Evolutionary conservation across 1,140 invertebrate species (phyloP).

Genomic region (Bathynomus jamesi): DNA sequence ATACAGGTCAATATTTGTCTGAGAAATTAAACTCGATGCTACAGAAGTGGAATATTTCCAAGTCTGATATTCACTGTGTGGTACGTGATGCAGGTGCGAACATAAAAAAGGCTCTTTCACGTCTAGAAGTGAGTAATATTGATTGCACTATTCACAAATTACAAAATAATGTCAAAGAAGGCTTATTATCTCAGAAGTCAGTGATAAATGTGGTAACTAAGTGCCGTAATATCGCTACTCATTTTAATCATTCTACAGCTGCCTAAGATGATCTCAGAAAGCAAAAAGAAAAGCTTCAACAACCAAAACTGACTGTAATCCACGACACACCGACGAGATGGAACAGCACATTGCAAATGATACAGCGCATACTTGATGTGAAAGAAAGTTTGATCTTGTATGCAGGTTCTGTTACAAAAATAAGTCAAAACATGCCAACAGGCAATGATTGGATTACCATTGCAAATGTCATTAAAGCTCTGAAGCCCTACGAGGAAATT

Average conservation of each 20-base stretch:
- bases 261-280: conserved; percentile 1
- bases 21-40: conserved; percentile 10
- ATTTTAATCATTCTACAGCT: conserved; percentile 7
- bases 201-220: conserved; percentile 1
- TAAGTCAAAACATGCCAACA: neutral
- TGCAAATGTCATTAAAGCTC: neutral
- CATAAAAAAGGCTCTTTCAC: conserved; percentile 14
- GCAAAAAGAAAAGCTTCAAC: conserved; percentile 7
- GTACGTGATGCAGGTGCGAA: conserved; percentile 11
- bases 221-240: conserved; percentile 11
- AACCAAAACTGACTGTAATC: conserved; percentile 3
- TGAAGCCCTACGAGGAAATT: neutral
- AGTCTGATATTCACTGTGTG: conserved; percentile 11
- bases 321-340: conserved; percentile 18
- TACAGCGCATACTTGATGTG: conserved; percentile 8
- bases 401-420: conserved; percentile 3
- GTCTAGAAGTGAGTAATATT: conserved; percentile 2
- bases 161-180: conserved; percentile 3
- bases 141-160: neutral
- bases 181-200: neutral
- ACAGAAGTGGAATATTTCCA: conserved; percentile 4
- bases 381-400: conserved; percentile 4
- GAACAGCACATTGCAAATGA: conserved; percentile 15
- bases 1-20: conserved; percentile 10
- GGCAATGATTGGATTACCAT: neutral